Conservation (phyloP, 2,113 vertebrate species). For the Cavia porcellus region DNA sequence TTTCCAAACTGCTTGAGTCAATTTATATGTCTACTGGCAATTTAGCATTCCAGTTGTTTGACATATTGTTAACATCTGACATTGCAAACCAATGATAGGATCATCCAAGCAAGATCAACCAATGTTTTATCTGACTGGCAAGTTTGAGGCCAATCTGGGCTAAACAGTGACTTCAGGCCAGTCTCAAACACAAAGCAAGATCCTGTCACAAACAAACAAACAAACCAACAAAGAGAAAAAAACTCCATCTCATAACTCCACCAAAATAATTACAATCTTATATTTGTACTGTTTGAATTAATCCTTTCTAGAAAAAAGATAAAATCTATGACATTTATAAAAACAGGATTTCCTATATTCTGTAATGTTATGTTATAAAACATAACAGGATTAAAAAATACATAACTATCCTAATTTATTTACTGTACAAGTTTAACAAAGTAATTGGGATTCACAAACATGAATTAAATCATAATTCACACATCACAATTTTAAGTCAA, state of each 20-base stretch:
- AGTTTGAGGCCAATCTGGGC: not conserved
- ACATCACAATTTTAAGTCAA: slow-evolving; percentile 49
- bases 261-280: slow-evolving; percentile 12
- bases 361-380: slow-evolving; percentile 26
- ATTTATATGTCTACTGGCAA: not conserved
- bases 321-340: not conserved
- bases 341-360: not conserved
- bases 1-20: slow-evolving; percentile 8
- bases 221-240: not conserved
- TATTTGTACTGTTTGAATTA: not conserved
- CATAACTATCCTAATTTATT: not conserved
- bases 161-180: not conserved
- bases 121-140: not conserved
- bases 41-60: not conserved
- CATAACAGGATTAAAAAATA: slow-evolving; percentile 29
- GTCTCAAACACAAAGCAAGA: not conserved
- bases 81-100: not conserved
- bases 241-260: not conserved
- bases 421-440: not conserved
- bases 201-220: not conserved
- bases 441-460: not conserved
- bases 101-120: not conserved
- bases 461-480: slow-evolving; percentile 14
- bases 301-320: not conserved
- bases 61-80: not conserved